phyloP scores from a whole-genome alignment of 2,888 invertebrate species.

The Patella pellucida region DNA sequence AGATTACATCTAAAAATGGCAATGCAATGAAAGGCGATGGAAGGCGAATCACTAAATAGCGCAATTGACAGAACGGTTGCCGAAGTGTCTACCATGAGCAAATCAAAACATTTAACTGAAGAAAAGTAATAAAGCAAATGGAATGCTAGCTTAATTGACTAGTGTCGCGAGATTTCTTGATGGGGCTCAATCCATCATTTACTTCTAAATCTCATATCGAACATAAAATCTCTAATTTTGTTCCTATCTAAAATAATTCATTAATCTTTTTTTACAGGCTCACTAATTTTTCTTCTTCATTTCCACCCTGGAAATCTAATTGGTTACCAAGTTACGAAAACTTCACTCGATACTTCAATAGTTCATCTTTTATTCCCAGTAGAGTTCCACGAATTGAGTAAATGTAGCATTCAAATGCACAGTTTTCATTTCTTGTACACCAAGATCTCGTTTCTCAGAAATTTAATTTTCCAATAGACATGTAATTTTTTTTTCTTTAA shows the following conservation, averaged over 20 bases:
- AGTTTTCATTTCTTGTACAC: no score
- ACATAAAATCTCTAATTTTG: conserved; percentile 33
- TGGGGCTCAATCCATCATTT: conserved; percentile 28
- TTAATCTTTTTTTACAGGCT: conserved; percentile 17
- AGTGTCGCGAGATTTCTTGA: conserved; percentile 24
- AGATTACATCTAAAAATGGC: conserved; percentile 22
- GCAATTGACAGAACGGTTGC: neutral
- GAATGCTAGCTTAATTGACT: conserved; percentile 25
- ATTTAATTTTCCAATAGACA: no score
- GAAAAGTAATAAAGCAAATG: conserved; percentile 32
- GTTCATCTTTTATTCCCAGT: no score
- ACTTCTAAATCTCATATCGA: conserved; percentile 26
- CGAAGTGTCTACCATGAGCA: conserved; percentile 10
- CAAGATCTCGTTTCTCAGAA: no score
- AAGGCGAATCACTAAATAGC: neutral
- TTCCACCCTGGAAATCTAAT: no score
- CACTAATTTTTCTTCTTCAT: no score
- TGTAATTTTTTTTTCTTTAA: no score
- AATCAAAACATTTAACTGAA: conserved; percentile 28
- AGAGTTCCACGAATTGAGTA: no score
- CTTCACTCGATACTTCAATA: no score
- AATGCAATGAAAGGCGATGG: neutral
- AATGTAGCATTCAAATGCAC: no score
- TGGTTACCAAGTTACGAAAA: no score
- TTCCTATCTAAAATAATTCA: conserved; percentile 21